Evolutionary conservation across 2,113 vertebrate species (phyloP).

Genomic region (Xenopus laevis): DNA sequence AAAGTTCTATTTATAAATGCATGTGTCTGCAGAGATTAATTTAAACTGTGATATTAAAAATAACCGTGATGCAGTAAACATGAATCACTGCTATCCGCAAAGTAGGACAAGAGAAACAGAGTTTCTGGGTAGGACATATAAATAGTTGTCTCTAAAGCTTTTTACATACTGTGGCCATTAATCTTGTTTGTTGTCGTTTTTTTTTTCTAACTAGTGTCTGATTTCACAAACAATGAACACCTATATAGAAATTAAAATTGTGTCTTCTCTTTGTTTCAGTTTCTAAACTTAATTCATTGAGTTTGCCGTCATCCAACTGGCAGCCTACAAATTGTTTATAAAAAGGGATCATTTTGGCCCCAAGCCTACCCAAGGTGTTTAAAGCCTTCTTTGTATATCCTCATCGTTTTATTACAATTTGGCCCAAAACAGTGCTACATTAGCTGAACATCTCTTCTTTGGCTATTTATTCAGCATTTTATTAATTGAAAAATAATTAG

Average conservation of each 20-base stretch:
- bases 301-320: neutral
- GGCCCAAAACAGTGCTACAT: too few species aligned
- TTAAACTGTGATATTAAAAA: constrained; percentile 27
- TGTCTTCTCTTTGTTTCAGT: neutral
- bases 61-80: constrained; percentile 27
- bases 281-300: neutral
- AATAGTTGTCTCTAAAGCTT: constrained; percentile 29
- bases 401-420: too few species aligned
- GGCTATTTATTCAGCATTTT: neutral
- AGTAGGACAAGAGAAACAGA: constrained; percentile 30
- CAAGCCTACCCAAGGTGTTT: too few species aligned
- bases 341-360: too few species aligned
- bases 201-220: neutral
- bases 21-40: constrained; percentile 33
- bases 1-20: constrained; percentile 24
- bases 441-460: neutral
- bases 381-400: too few species aligned
- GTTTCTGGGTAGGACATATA: constrained; percentile 29
- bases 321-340: too few species aligned
- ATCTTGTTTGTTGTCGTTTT: constrained; percentile 12
- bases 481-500: neutral
- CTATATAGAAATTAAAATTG: neutral
- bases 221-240: neutral
- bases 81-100: constrained; percentile 34
- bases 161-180: constrained; percentile 16